These are phyloP conservation scores for Mormyrus iriodes DNA, from an alignment of 2,113 vertebrate genomes.

Conservation along the genomic window DNA sequence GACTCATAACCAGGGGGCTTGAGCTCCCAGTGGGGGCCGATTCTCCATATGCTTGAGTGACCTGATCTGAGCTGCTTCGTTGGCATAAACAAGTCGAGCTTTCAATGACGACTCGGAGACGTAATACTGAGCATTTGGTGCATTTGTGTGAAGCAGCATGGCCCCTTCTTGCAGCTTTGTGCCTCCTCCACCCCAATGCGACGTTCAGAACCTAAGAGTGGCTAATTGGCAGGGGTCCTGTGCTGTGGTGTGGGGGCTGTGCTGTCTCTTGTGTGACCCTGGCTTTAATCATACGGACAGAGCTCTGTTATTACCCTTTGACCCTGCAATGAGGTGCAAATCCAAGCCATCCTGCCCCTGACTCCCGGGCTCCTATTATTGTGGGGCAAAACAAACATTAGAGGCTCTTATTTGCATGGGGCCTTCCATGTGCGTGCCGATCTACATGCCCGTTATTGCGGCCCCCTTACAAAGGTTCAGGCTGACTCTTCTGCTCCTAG, in stretches of 20 bases:
- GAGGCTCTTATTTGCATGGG: slow-evolving; percentile 17
- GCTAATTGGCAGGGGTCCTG: background rate
- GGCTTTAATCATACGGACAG: slow-evolving; percentile 50
- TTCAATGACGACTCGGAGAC: background rate
- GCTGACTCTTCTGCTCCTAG: slow-evolving; percentile 37
- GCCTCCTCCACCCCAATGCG: background rate
- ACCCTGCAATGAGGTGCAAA: slow-evolving; percentile 60
- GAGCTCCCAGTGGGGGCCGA: background rate
- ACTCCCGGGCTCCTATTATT: slow-evolving; percentile 10
- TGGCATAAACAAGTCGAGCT: background rate
- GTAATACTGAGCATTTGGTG: background rate
- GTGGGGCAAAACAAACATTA: slow-evolving; percentile 54
- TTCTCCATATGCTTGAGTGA: background rate
- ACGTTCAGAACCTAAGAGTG: background rate
- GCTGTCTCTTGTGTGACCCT: background rate
- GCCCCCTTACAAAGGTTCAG: background rate
- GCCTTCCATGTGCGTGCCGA: background rate
- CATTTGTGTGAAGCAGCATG: background rate
- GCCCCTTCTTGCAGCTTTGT: background rate
- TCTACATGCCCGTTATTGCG: background rate
- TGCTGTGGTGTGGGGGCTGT: background rate
- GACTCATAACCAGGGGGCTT: background rate
- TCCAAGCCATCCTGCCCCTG: slow-evolving; percentile 55
- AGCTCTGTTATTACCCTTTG: slow-evolving; percentile 51
- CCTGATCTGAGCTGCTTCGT: background rate